Base-by-base conservation (phyloP, 2,888 invertebrate species). In the Erebia epiphron region DNA sequence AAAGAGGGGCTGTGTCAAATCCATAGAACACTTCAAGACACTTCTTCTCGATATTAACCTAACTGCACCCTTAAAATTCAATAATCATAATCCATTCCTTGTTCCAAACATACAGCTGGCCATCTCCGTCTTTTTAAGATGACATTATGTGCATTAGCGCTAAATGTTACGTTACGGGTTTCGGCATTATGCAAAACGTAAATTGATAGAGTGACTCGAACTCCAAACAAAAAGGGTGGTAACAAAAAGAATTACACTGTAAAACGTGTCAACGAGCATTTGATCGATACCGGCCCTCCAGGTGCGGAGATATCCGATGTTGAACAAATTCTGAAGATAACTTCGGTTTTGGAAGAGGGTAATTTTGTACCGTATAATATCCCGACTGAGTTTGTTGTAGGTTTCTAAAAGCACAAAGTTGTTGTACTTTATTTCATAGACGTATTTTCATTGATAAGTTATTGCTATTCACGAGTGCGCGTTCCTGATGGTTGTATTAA, bases 251-350 rank as follows among this genome's bases (percentile, higher is more conserved):
- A 76, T 67, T 76, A 74, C 74, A 77, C 71, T 73, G 75, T 75
- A 69, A 76, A 72, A 73, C 73, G 73, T 76, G 75, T 75, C 78
- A 82, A 86, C 82, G 82, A 84, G 81, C 80, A 79, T 86, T 86
- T 83, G 84, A 85, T 84, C 78, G 76, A 79, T 76, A 77, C 75
- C 75, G 72, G 56, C 70, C 79, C 82, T 84, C 85, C 85, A 83
- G 83, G 84, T 86, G 81, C 77, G 78, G 76, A 49, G 79, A 71
- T 71, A 74, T 79, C 78, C 79, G 75, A 76, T 76, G 78, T 81
- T 83, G 82, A 82, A 83, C 82, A 85, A 80, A 82, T 83, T 79
- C 75, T 77, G 76, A 74, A 79, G 77, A 83, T 79, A 79, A 81
- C 81, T 83, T 81, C 60, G 60, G 35, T 61, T 43, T 43, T 54